Percentiles rank a stretch among this genome's conserved stretches.
phyloP scores from a whole-genome alignment of 2,113 vertebrate species.

The Gymnogyps californianus region DNA sequence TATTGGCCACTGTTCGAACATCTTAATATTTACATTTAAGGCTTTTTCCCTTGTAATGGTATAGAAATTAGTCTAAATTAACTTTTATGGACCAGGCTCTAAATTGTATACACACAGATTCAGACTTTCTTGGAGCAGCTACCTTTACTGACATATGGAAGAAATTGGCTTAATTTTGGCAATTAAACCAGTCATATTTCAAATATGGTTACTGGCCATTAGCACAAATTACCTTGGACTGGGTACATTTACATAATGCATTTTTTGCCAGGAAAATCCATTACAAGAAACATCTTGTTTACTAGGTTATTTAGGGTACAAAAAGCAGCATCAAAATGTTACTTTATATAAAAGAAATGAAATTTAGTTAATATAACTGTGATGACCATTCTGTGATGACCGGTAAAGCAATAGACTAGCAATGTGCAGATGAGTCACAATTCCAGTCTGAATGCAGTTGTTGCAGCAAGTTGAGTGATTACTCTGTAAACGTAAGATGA shows the following conservation, averaged over 20 bases:
- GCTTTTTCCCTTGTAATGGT: conserved; percentile 5
- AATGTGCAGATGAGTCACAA: not conserved
- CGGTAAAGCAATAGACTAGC: not conserved
- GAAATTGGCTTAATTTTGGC: conserved; percentile 57
- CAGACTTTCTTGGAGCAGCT: conserved; percentile 42
- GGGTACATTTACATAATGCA: conserved; percentile 49
- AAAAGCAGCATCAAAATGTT: conserved; percentile 38
- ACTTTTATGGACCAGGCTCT: conserved; percentile 28
- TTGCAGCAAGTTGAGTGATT: not conserved
- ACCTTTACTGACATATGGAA: conserved; percentile 56
- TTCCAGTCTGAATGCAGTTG: conserved; percentile 4
- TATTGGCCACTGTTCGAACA: not conserved
- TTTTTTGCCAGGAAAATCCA: conserved; percentile 36
- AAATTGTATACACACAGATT: conserved; percentile 15
- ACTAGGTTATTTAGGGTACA: not conserved
- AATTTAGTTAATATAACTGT: conserved; percentile 31
- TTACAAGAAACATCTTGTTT: conserved; percentile 58
- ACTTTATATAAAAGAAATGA: conserved; percentile 15
- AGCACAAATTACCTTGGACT: conserved; percentile 43
- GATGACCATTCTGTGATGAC: not conserved
- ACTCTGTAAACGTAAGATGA: not conserved
- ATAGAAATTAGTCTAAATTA: conserved; percentile 52
- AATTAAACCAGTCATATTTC: conserved; percentile 56
- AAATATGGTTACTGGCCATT: conserved; percentile 48
- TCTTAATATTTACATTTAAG: not conserved